Evolutionary conservation across 2,888 invertebrate genomes (phyloP).

Genomic region (Byasa hedistus): DNA sequence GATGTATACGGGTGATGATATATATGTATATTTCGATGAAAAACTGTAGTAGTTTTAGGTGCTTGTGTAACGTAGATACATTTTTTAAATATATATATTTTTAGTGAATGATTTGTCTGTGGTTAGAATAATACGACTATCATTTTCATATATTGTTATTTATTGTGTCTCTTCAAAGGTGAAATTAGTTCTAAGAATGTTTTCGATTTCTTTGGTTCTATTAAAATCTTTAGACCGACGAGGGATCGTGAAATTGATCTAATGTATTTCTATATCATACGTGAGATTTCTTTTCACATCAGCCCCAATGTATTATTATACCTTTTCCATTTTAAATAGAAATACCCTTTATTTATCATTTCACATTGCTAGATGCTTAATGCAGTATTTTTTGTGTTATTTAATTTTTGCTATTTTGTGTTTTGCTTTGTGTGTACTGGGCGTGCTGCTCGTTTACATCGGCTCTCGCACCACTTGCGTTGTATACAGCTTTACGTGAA

Average conservation of each 20-base stretch:
- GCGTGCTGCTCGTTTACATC: constrained; percentile 26
- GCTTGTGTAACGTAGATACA: too few species aligned
- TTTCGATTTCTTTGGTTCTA: neutral
- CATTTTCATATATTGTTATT: too few species aligned
- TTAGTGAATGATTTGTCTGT: too few species aligned
- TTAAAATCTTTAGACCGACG: neutral
- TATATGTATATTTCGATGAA: too few species aligned
- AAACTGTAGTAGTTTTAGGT: too few species aligned
- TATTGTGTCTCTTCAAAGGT: too few species aligned
- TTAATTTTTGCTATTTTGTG: neutral
- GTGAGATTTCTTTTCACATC: neutral
- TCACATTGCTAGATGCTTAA: neutral
- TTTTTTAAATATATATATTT: too few species aligned
- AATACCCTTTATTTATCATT: neutral
- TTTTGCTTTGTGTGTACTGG: constrained; percentile 29
- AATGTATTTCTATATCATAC: neutral
- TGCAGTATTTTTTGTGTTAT: neutral
- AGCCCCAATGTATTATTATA: too few species aligned
- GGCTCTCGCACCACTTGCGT: constrained; percentile 40
- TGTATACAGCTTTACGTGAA: constrained; percentile 29
- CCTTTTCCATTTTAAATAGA: too few species aligned
- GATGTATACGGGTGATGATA: too few species aligned
- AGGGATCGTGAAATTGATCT: neutral
- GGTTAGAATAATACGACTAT: too few species aligned
- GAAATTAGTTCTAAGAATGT: neutral